phyloP scores from a whole-genome alignment of 2,797 vertebrate species.

The Lophotriccus pileatus region DNA sequence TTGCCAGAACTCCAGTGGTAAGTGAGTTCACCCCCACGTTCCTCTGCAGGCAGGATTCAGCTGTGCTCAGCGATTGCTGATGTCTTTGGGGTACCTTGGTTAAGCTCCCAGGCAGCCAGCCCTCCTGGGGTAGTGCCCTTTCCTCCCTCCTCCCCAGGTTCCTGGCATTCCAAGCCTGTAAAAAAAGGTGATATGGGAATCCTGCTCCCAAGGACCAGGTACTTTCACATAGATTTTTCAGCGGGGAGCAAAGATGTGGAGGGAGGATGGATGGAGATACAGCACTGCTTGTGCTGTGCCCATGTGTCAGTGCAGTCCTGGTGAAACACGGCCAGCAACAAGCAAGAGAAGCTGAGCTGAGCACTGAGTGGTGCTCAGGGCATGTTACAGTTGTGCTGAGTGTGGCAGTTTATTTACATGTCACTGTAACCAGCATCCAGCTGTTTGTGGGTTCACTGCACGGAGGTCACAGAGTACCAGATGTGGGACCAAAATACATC shows the following conservation, averaged over 20 bases:
- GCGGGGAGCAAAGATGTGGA: neutral
- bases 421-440: neutral
- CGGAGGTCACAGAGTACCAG: neutral
- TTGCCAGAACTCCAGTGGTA: constrained; percentile 96
- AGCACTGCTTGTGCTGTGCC: neutral
- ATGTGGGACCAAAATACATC: neutral
- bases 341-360: neutral
- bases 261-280: neutral
- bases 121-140: neutral
- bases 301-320: neutral
- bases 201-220: neutral
- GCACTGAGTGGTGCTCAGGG: neutral
- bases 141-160: neutral
- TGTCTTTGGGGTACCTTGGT: neutral
- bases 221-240: neutral
- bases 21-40: constrained; percentile 56
- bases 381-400: neutral
- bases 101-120: neutral
- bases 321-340: neutral
- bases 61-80: neutral
- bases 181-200: neutral
- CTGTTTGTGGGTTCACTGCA: neutral
- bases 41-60: neutral
- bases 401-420: neutral
- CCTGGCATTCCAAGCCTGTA: neutral